Percentiles rank a stretch among this genome's conserved stretches.
Evolutionary conservation across 2,113 vertebrate genomes (phyloP).

Genomic region (Talpa occidentalis): DNA sequence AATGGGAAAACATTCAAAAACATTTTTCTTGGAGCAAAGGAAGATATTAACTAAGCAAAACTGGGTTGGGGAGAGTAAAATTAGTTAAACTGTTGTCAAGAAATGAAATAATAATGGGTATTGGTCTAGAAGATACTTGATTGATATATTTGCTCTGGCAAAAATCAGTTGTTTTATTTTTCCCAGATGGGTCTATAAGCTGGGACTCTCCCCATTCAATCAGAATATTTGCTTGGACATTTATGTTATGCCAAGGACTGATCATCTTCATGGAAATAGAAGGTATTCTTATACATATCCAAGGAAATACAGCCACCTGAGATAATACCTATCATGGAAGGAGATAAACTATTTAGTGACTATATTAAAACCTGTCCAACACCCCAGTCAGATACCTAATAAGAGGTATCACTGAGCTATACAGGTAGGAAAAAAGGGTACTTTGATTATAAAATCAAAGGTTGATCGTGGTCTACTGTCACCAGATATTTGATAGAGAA

Average conservation of each 20-base stretch:
- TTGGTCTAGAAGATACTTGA: not conserved
- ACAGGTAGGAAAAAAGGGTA: not conserved
- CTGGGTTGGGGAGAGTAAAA: not conserved
- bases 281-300: not conserved
- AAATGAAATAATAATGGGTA: not conserved
- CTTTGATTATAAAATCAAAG: conserved; percentile 4
- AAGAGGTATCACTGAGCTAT: not conserved
- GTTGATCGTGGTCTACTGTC: not conserved
- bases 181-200: not conserved
- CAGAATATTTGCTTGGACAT: not conserved
- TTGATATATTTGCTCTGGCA: not conserved
- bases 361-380: not conserved
- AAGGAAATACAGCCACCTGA: not conserved
- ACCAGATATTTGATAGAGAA: not conserved
- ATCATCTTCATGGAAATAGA: not conserved
- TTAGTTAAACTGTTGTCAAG: not conserved
- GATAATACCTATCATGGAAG: not conserved
- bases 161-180: not conserved
- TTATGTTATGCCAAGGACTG: not conserved
- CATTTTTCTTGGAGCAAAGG: not conserved
- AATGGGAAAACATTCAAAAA: not conserved
- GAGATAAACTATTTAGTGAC: not conserved
- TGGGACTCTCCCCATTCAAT: not conserved
- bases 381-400: not conserved
- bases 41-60: not conserved